phyloP scores from a whole-genome alignment of 1,140 invertebrate species.

The Stratiolaelaps scimitus region DNA sequence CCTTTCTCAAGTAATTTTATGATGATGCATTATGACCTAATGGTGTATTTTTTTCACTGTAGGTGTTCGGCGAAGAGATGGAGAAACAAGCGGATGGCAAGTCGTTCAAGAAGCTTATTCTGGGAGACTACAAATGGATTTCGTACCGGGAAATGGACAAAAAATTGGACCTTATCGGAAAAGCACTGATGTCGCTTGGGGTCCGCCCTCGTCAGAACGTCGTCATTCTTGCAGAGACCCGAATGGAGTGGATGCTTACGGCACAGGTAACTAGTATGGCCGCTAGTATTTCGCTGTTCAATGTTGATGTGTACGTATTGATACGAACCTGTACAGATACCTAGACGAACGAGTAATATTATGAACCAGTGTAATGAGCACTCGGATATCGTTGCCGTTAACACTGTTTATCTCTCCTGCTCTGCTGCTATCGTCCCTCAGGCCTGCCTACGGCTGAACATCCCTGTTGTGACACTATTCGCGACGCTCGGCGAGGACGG shows the following conservation, averaged over 20 bases:
- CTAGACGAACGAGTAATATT: no score
- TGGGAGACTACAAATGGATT: constrained; percentile 86
- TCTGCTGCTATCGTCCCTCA: neutral
- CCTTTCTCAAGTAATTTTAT: neutral
- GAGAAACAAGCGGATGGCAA: constrained; percentile 23
- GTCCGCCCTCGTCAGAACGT: constrained; percentile 57
- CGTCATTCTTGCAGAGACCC: constrained; percentile 90
- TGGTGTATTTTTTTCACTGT: constrained; percentile 37
- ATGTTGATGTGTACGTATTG: constrained; percentile 18
- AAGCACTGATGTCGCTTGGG: constrained; percentile 54
- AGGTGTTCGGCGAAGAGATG: constrained; percentile 33
- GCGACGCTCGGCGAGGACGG: constrained; percentile 92
- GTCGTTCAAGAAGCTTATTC: constrained; percentile 53
- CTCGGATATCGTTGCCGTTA: no score
- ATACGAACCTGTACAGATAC: neutral
- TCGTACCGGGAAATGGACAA: constrained; percentile 64
- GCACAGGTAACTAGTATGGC: constrained; percentile 52
- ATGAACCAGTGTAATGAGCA: no score
- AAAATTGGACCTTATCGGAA: constrained; percentile 59
- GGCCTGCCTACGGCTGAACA: constrained; percentile 1
- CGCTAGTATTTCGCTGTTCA: neutral
- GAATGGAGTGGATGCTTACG: constrained; percentile 91
- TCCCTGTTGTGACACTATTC: constrained; percentile 80
- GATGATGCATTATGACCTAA: constrained; percentile 30
- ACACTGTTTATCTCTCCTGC: no score